Conservation (phyloP, 1,140 invertebrate genomes). For the Riptortus pedestris region DNA sequence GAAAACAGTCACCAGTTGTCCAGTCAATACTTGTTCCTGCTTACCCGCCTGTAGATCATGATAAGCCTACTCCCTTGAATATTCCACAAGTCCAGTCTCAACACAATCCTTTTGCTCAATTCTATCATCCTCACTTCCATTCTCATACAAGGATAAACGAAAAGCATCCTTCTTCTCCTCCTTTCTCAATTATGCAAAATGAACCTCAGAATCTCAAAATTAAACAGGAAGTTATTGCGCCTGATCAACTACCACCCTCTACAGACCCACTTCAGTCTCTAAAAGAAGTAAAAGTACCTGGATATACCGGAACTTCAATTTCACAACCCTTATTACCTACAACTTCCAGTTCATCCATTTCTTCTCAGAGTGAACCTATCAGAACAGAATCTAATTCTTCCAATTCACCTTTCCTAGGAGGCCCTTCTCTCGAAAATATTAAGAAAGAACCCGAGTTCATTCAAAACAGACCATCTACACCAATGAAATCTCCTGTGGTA, state of each 20-base stretch:
- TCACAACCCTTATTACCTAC: constrained; percentile 34
- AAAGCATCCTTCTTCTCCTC: constrained; percentile 29
- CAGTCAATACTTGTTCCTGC: constrained; percentile 27
- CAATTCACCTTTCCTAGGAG: constrained; percentile 28
- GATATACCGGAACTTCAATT: constrained; percentile 42
- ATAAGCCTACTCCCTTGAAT: constrained; percentile 30
- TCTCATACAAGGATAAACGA: constrained; percentile 30
- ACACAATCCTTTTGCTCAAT: constrained; percentile 28
- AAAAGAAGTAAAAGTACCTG: constrained; percentile 70
- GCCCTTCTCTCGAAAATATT: constrained; percentile 52
- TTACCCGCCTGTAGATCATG: constrained; percentile 27
- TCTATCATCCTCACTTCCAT: constrained; percentile 33
- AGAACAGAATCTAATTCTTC: constrained; percentile 21
- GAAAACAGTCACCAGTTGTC: constrained; percentile 24
- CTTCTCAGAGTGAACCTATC: constrained; percentile 20
- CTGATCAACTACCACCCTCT: constrained; percentile 43
- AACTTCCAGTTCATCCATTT: constrained; percentile 29
- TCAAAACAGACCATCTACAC: constrained; percentile 40
- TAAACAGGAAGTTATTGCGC: constrained; percentile 54
- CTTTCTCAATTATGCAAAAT: constrained; percentile 35
- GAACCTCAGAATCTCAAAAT: constrained; percentile 69
- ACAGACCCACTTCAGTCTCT: constrained; percentile 63
- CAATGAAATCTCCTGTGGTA: constrained; percentile 38
- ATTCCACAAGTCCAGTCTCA: constrained; percentile 29
- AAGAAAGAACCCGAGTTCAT: constrained; percentile 57